These are phyloP conservation scores for Onychostoma macrolepis DNA, from an alignment of 2,113 vertebrate species.

Conservation along the genomic window DNA sequence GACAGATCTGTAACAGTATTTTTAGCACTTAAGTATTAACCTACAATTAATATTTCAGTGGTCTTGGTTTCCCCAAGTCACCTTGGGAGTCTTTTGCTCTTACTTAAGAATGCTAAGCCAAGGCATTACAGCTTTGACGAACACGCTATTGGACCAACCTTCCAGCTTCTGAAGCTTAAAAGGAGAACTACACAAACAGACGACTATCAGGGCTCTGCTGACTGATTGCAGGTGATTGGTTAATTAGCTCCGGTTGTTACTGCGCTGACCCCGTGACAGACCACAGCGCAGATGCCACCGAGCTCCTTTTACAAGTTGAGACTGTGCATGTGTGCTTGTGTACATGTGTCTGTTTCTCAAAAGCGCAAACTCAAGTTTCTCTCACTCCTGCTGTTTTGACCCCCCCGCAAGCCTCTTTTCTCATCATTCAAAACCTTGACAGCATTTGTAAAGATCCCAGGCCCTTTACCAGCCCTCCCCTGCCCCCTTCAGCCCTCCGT, in stretches of 20 bases:
- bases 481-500: not conserved
- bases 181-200: not conserved
- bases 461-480: constrained; percentile 3
- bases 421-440: constrained; percentile 28
- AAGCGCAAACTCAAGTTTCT: not conserved
- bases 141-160: not conserved
- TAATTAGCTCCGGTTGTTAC: constrained; percentile 49
- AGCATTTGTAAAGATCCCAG: constrained; percentile 46
- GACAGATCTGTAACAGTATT: not conserved
- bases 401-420: not conserved
- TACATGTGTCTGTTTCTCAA: constrained; percentile 29
- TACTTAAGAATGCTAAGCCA: constrained; percentile 19
- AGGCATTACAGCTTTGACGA: not conserved
- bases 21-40: not conserved
- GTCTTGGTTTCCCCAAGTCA: not conserved
- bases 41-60: constrained; percentile 18
- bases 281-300: constrained; percentile 37
- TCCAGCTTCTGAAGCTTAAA: constrained; percentile 21
- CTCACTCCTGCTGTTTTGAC: not conserved
- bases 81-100: constrained; percentile 3
- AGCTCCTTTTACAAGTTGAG: constrained; percentile 41
- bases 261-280: constrained; percentile 25
- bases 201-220: not conserved
- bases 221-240: constrained; percentile 51
- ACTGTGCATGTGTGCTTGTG: constrained; percentile 37